Percentiles rank a stretch among this genome's conserved stretches.
Conservation (phyloP, 2,113 vertebrate genomes). For the Corythaixoides concolor region DNA sequence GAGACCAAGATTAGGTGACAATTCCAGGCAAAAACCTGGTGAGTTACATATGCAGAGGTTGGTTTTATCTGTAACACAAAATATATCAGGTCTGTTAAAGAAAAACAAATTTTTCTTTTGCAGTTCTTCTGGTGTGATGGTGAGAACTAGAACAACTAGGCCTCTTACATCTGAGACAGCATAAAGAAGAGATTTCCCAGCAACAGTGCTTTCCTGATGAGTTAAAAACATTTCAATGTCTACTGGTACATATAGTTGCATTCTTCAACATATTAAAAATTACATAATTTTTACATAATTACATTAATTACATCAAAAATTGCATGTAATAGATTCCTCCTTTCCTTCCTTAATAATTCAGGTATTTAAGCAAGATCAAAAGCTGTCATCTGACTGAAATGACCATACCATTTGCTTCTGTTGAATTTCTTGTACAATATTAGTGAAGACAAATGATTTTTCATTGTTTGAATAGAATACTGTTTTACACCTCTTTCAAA, state of each 20-base stretch:
- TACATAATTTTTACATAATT: background rate
- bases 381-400: background rate
- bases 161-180: background rate
- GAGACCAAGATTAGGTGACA: background rate
- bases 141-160: background rate
- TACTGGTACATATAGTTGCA: background rate
- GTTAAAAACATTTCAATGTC: background rate
- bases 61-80: background rate
- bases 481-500: background rate
- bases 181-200: background rate
- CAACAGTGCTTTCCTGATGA: background rate
- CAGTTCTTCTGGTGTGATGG: background rate
- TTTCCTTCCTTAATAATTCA: background rate
- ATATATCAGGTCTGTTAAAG: background rate
- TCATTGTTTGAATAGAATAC: background rate
- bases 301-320: background rate
- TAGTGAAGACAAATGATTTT: background rate
- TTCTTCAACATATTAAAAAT: background rate
- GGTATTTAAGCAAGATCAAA: background rate
- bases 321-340: background rate
- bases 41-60: background rate
- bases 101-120: background rate
- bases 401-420: background rate
- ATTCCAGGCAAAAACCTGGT: background rate
- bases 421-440: background rate